A percentile compares a stretch with the other conserved stretches of the same genome.
Conservation (phyloP, 1,140 invertebrate species). For the Procambarus clarkii region DNA sequence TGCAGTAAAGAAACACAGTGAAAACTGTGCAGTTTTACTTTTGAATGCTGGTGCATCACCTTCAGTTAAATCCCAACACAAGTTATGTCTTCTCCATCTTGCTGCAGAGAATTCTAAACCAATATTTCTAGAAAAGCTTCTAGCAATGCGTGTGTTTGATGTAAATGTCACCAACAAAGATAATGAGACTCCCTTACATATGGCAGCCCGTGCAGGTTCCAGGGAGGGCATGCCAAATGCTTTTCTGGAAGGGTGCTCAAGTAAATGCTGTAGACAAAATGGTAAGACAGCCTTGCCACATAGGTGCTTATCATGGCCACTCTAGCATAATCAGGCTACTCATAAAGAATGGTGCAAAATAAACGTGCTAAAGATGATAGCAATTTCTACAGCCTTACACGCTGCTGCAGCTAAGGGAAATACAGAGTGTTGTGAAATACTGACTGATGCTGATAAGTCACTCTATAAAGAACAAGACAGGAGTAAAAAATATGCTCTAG, state of each 20-base stretch:
- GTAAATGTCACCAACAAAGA: slow-evolving; percentile 1
- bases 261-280: slow-evolving; percentile 22
- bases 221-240: slow-evolving; percentile 1
- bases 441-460: slow-evolving; percentile 4
- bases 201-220: neutral
- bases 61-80: neutral
- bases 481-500: slow-evolving; percentile 9
- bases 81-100: slow-evolving; percentile 16
- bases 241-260: slow-evolving; percentile 11
- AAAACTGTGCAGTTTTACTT: slow-evolving; percentile 23
- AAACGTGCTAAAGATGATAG: slow-evolving; percentile 26
- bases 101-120: neutral
- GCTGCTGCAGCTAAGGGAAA: slow-evolving; percentile 38
- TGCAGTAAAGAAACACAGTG: slow-evolving; percentile 12
- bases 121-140: neutral
- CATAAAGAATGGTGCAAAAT: neutral
- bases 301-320: slow-evolving; percentile 1
- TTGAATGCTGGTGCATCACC: slow-evolving; percentile 1
- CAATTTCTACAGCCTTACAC: slow-evolving; percentile 23
- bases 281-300: neutral
- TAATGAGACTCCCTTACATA: slow-evolving; percentile 15
- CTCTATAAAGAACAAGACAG: slow-evolving; percentile 22
- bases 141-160: neutral
- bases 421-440: slow-evolving; percentile 32
- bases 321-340: neutral